A percentile compares a stretch with the other conserved stretches of the same genome.
These are phyloP conservation scores for Drosophila pectinifera DNA, from an alignment of 1,140 invertebrate species.

Conservation along the genomic window DNA sequence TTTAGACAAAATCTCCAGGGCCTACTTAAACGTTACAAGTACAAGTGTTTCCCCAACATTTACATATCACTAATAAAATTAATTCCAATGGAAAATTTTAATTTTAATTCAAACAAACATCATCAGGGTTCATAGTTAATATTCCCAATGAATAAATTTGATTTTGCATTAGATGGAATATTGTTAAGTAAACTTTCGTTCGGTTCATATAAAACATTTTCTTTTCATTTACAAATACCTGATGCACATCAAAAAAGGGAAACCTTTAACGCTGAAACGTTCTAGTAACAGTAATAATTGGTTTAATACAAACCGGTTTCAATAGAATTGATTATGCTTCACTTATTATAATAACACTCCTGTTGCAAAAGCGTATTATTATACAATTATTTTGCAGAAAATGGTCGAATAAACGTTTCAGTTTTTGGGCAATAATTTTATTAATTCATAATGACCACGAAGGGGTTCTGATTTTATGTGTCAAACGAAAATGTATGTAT, in stretches of 20 bases:
- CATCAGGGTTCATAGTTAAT: not conserved
- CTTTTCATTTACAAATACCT: not conserved
- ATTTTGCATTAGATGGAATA: no score
- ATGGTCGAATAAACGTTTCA: not conserved
- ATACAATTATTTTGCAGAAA: not conserved
- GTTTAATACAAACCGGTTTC: not conserved
- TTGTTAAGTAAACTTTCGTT: no score
- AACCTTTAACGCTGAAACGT: not conserved
- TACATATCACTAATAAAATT: no score
- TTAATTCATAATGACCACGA: no score
- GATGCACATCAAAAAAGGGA: not conserved
- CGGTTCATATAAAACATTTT: no score
- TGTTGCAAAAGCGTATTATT: not conserved
- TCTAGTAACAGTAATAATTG: conserved; percentile 8
- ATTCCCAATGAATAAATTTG: no score
- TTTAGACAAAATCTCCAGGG: no score
- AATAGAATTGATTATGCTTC: conserved; percentile 3
- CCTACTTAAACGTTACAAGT: no score
- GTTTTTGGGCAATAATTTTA: not conserved
- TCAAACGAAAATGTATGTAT: no score
- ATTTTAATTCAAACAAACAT: not conserved
- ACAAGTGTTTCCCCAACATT: no score
- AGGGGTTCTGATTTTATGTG: no score
- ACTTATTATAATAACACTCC: not conserved
- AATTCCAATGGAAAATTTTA: no score